Conservation (phyloP, 1,140 invertebrate species). For the Macrobrachium nipponense region DNA sequence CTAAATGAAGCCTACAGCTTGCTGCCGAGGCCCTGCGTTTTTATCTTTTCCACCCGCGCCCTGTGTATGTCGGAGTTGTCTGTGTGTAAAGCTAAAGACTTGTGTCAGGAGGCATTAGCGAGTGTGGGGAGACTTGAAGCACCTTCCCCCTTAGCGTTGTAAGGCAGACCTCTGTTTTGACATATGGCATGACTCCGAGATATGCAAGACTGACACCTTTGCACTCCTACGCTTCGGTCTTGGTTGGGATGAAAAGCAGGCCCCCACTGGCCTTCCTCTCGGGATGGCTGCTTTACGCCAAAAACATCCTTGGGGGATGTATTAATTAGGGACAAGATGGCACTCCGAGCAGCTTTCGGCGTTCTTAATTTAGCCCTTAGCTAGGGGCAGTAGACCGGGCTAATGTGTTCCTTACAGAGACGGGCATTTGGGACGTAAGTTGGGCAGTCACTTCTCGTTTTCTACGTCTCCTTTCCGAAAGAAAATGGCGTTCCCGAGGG, state of each 20-base stretch:
- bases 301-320: slow-evolving; percentile 55
- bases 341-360: slow-evolving; percentile 21
- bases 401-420: not conserved
- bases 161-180: slow-evolving; percentile 54
- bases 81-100: slow-evolving; percentile 26
- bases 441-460: slow-evolving; percentile 13
- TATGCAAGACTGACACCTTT: slow-evolving; percentile 22
- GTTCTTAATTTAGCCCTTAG: slow-evolving; percentile 28
- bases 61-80: not conserved
- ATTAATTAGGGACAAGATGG: slow-evolving; percentile 59
- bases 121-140: slow-evolving; percentile 17
- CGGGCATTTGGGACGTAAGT: slow-evolving; percentile 18
- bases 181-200: slow-evolving; percentile 37
- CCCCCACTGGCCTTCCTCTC: slow-evolving; percentile 42
- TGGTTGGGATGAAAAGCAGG: slow-evolving; percentile 6
- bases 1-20: not conserved
- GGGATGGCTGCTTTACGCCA: slow-evolving; percentile 47
- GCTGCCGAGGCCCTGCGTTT: not conserved
- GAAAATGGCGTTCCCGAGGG: not conserved
- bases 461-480: slow-evolving; percentile 26
- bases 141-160: slow-evolving; percentile 38
- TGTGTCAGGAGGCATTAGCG: slow-evolving; percentile 51
- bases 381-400: not conserved
- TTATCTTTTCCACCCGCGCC: too few species aligned
- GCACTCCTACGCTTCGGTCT: slow-evolving; percentile 5